Base-by-base conservation (phyloP, 2,888 invertebrate genomes). In the Cerastoderma edule region DNA sequence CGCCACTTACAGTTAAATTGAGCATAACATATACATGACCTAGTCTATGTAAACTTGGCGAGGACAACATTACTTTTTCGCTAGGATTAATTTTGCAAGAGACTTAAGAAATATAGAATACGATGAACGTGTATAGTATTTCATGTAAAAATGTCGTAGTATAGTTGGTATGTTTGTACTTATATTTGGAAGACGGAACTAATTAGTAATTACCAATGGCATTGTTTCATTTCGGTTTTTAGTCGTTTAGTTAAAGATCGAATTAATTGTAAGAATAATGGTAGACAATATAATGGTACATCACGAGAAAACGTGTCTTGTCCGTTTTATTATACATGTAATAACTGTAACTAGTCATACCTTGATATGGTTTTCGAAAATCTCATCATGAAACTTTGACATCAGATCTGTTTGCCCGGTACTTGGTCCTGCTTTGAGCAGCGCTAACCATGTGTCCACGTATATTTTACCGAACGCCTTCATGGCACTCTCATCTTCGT, bases 401-500 rank as follows among this genome's bases (percentile, higher is more conserved):
- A 77, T 77, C 13, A 77, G 65, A n/a, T 77, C 72, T 4, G 72
- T 53, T 24, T 77, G 77, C 0, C 72, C 69, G 8, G 77, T 69
- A 32, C 60, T 60, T 10, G 77, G 77, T 54, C 53, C 35, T 1
- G 68, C 77, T 50, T 33, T 46, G 3, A 72, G 32, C 63, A 77
- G 53, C n/a, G 77, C 72, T n/a, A 77, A 33, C 72, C 72, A 77
- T 3, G 77, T 77, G 22, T 77, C 39, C 30, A 77, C 35, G 39
- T 57, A 19, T 19, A 67, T 39, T 16, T 65, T 32, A 35, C 76
- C 76, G 22, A 72, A 72, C 46, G 32, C 30, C 24, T 56, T 68
- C 65, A 28, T 32, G 5, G 32, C 22, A 10, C 53, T 67, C 6
- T 70, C 70, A 19, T 75, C 74, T 32, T 75, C 75, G n/a, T 75